Conservation (phyloP, 2,888 invertebrate genomes). For the Agrilus biguttatus region DNA sequence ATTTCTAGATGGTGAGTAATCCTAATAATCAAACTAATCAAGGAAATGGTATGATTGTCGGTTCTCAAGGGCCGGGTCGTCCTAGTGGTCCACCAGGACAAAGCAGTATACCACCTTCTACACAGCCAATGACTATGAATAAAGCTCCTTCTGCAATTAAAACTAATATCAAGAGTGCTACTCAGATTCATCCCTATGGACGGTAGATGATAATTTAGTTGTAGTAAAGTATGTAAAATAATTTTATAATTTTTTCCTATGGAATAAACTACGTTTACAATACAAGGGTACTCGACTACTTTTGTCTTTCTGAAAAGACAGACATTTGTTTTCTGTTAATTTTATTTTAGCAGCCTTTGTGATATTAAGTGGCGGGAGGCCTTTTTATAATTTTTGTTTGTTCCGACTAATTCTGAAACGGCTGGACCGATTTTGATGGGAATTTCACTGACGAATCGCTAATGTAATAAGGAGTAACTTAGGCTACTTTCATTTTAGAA, state of each 20-base stretch:
- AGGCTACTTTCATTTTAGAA: no score
- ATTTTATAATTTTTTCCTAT: not conserved
- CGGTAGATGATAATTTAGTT: constrained; percentile 30
- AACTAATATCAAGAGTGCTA: constrained; percentile 83
- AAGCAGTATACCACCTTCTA: constrained; percentile 43
- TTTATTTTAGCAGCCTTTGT: no score
- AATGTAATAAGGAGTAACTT: no score
- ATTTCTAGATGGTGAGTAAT: constrained; percentile 22
- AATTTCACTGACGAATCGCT: no score
- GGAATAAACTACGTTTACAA: not conserved
- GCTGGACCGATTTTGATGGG: no score
- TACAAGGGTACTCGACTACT: no score
- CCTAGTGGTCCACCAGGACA: constrained; percentile 44
- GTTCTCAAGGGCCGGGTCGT: constrained; percentile 33
- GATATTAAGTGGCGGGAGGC: no score
- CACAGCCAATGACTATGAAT: constrained; percentile 49
- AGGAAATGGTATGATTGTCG: constrained; percentile 33
- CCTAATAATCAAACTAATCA: constrained; percentile 29
- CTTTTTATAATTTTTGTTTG: no score
- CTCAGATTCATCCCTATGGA: constrained; percentile 77
- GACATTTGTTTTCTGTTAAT: no score
- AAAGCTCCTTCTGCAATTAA: constrained; percentile 85
- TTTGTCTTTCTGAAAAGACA: no score
- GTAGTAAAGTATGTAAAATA: not conserved
- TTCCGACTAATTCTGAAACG: no score